Percentiles rank a stretch among this genome's conserved stretches.
phyloP scores from a whole-genome alignment of 2,113 vertebrate genomes.

The Rhabdomys dilectus region DNA sequence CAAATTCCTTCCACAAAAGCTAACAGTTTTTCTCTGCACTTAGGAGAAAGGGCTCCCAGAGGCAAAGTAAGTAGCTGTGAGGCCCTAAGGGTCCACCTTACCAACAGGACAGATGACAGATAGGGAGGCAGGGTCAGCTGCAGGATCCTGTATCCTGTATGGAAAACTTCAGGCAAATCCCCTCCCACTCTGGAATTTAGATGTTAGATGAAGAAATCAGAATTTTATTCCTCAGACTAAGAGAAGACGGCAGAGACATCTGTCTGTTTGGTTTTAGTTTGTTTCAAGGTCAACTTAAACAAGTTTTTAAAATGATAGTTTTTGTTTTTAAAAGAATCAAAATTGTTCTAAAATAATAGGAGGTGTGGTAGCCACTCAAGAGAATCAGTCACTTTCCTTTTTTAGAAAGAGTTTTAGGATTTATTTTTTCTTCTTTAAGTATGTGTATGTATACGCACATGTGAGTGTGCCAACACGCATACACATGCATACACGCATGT shows the following conservation, averaged over 20 bases:
- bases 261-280: conserved; percentile 22
- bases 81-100: not conserved
- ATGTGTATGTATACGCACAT: not conserved
- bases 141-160: not conserved
- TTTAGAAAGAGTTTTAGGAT: not conserved
- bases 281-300: conserved; percentile 19
- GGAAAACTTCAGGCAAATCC: not conserved
- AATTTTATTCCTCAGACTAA: not conserved
- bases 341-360: not conserved
- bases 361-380: not conserved
- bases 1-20: not conserved
- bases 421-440: not conserved
- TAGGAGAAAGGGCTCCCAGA: not conserved
- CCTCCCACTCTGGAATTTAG: not conserved
- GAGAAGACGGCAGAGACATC: not conserved
- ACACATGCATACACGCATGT: no score
- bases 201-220: not conserved
- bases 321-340: not conserved
- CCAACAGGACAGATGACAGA: not conserved
- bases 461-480: no score
- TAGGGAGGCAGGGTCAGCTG: accelerated
- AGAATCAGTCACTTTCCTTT: not conserved
- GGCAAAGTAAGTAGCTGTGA: not conserved
- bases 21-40: not conserved
- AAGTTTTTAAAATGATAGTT: not conserved